Base-by-base conservation (phyloP, 2,888 invertebrate species). In the Mesorhabditis belari region DNA sequence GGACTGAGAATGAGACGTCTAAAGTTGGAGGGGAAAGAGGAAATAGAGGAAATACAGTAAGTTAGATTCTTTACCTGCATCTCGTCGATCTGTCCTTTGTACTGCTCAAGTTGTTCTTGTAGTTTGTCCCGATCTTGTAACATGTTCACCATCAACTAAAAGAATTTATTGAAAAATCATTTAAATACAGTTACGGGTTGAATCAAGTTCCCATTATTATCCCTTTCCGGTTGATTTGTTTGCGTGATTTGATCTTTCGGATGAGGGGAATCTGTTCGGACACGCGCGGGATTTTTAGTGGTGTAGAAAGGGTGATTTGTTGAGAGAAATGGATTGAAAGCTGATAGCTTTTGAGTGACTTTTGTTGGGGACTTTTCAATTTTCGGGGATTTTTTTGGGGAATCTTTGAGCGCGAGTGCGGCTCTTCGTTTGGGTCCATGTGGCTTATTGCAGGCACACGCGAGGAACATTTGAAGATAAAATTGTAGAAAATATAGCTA, bases 101-200 rank as follows among this genome's bases (percentile, higher is more conserved):
- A 69, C 54, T 69, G 65, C 61, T 74, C 94, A 57, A 91, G 90
- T 85, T 95, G 95, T 76, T 96, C 96, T 88, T 95, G 90, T 73
- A 98, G 86, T 85, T 96, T 96, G 85, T 99, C 98, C 78, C 98
- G 86, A 85, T 99, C 96, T 84, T 99, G 98, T 80, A 99, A 87
- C 94, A 99, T 98, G 79, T 94, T 94, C 74, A 99, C 95, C 98
- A 99, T 98, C 82, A 99, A 89, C 86, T 98, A 95, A 85, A 98
- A 6, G 21, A 35, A 35, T 12, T 35, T 12, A 35, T 35, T 35
- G 35, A 12, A 35, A 17, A 9, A 9, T 19, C 19, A 21, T n/a
- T 6, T 17, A 51, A 9, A n/a, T 51, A 17, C 19, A 17, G n/a
- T 21, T 51, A n/a, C 51, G 9, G n/a, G 19, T 21, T 21, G 23